phyloP scores from a whole-genome alignment of 2,113 vertebrate species.

The Oreocharis arfaki region DNA sequence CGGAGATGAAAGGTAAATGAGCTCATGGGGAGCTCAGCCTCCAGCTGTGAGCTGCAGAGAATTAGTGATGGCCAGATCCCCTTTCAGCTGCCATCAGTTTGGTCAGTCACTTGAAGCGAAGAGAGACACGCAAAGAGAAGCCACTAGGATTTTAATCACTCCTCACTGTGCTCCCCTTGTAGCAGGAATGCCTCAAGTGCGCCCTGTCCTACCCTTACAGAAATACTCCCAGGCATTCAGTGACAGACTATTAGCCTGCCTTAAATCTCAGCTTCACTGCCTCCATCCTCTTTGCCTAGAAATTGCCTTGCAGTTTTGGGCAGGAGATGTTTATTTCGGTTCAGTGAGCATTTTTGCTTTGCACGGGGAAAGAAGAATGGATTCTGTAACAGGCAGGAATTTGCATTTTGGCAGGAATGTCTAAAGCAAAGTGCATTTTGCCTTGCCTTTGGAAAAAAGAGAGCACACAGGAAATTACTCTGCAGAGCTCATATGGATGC shows the following conservation, averaged over 20 bases:
- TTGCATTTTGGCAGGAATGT: background rate
- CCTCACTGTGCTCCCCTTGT: background rate
- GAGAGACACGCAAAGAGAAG: background rate
- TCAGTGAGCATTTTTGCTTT: background rate
- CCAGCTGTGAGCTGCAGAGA: background rate
- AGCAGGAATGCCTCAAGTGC: background rate
- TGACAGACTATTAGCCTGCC: background rate
- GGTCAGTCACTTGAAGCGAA: background rate
- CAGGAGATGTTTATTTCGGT: background rate
- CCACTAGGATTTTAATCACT: background rate
- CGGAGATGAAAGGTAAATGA: slow-evolving; percentile 38
- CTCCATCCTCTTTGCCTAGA: background rate
- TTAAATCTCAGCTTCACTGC: background rate
- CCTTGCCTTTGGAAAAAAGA: background rate
- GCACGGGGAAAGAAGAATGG: background rate
- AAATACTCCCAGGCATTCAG: background rate
- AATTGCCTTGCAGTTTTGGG: background rate
- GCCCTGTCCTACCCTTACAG: background rate
- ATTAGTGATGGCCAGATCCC: background rate
- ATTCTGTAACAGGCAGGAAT: background rate
- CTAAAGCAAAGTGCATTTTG: background rate
- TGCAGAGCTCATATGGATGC: background rate
- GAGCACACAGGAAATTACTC: background rate
- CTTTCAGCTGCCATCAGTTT: background rate
- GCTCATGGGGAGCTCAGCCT: background rate